Evolutionary conservation across 1,140 invertebrate genomes (phyloP), one percentile per base, ranked within the genome.

Genomic region (Drosophila saltans): DNA sequence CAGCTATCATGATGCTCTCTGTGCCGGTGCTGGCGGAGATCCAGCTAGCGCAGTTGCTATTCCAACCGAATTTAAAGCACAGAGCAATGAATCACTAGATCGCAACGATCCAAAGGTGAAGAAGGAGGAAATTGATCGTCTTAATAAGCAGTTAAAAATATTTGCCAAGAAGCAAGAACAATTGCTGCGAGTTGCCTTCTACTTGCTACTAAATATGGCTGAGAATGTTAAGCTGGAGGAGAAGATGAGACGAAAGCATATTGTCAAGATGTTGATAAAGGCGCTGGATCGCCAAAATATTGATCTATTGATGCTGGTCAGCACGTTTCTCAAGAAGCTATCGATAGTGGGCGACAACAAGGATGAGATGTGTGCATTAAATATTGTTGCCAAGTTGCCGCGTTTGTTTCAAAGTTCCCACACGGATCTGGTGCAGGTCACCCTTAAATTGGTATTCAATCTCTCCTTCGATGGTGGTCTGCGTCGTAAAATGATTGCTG

Each of bases 171-270:
- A 98, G 92, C 98, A 99, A 90, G 98, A 99, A 92, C 97, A 98
- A 91, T 93, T 99, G 40, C 92, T 99, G 30, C 93, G 97, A 93
- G 96, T 97, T 61, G 95, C 96, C 10, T 98, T 98, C 93, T 98
- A 99, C 93, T 94, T 99, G 72, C 93, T 99, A 55, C 93, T 99
- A 24, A 99, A 99, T 92, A 96, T 99, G 88, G 97, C 98, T 5
- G 98, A 99, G 93, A 98, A 99, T 93, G 94, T 97, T 11, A 97
- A 95, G 92, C 95, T 99, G 7, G 98, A 99, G 93, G 96, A 98
- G 92, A 99, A 99, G 94, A 99, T 99, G 97, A 95, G 97, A 5
- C 97, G 98, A 74, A 97, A 98, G 92, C 97, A 98, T 78, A 95
- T 99, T 72, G 96, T 99, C 2, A 95, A 95, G 30, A 95, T 99